Evolutionary conservation across 1,140 invertebrate genomes (phyloP), one percentile per base, ranked within the genome.

Genomic region (Leguminivora glycinivorella): DNA sequence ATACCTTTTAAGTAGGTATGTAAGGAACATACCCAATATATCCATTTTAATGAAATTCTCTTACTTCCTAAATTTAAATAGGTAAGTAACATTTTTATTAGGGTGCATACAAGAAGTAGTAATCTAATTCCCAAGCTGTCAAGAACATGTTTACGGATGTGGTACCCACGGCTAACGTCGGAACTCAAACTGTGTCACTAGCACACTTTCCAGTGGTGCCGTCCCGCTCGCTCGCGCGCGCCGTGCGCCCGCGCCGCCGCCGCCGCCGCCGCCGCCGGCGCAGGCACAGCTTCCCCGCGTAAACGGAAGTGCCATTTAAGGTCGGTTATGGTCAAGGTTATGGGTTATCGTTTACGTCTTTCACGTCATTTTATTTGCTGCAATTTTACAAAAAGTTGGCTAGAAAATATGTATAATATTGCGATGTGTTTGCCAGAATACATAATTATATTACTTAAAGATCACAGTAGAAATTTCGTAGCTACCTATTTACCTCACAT

Each of bases 241-340:
- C 12, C 6, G 34, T 38, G 34, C 69, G n/a, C n/a, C n/a, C n/a
- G n/a, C 69, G 31, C 70, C 52, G 47, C 31, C 67, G 38, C 26
- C 73, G 70, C 69, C 69, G 31, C 70, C 52, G 47, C 31, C 67
- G 38, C 26, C 73, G 70, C 58, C 26, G 14, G 70, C 70, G 43
- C 70, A 72, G 14, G 70, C 70, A 31, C 70, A 72, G 43, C 68
- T 70, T 72, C 63, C 43, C 71, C 73, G 66, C 67, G 75, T 68
- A 74, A 76, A 75, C 76, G 77, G 77, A 80, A 80, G 79, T 79
- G 60, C 76, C 31, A 56, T 56, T 38, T 56, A 52, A 47, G 67
- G 38, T 52, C 38, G 77, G 78, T 77, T 70, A 77, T 81, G 83
- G 83, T 85, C 85, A 87, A 87, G 83, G 83, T 82, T 85, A 83